These are phyloP conservation scores for Lydus trimaculatus DNA, from an alignment of 2,888 invertebrate genomes.

Conservation along the genomic window DNA sequence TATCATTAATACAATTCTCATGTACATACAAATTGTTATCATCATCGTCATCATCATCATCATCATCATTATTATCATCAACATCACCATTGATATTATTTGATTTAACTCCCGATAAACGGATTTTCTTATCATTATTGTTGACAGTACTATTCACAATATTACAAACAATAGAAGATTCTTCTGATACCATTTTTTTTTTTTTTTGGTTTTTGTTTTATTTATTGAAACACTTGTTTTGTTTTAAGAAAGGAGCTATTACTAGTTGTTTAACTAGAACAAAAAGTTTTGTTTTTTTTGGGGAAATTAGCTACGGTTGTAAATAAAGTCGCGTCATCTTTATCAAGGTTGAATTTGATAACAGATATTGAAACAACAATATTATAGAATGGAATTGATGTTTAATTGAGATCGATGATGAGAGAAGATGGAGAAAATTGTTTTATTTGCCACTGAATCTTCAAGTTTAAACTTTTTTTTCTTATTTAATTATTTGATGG, in stretches of 20 bases:
- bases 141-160: neutral
- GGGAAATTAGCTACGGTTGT: constrained; percentile 14
- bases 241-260: neutral
- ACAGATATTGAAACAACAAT: neutral
- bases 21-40: constrained; percentile 23
- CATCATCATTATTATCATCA: constrained; percentile 22
- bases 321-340: constrained; percentile 22
- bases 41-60: constrained; percentile 6
- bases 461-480: neutral
- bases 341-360: constrained; percentile 26
- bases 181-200: constrained; percentile 28
- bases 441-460: neutral
- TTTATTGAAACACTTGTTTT: too few species aligned
- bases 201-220: neutral
- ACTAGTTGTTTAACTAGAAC: neutral
- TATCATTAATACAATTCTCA: constrained; percentile 21
- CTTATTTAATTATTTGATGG: neutral
- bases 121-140: constrained; percentile 33
- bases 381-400: neutral
- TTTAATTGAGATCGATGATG: neutral
- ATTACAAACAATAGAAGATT: constrained; percentile 19
- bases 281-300: too few species aligned
- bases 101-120: constrained; percentile 37
- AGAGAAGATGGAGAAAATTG: neutral
- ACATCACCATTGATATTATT: constrained; percentile 27